A percentile compares a stretch with the other conserved stretches of the same genome.
phyloP scores from a whole-genome alignment of 2,888 invertebrate genomes.

The Rhingia rostrata region DNA sequence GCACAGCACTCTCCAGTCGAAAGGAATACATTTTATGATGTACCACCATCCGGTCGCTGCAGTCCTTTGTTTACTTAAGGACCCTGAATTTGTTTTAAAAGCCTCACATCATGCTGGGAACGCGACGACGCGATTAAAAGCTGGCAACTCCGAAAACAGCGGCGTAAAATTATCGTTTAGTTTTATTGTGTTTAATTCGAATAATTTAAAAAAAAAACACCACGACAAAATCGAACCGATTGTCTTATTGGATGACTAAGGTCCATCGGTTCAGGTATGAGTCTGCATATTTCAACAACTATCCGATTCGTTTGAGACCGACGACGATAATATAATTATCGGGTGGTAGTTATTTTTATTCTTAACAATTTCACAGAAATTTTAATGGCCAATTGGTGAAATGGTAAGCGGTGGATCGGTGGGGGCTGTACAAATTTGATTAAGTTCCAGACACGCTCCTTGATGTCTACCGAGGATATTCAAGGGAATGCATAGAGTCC shows the following conservation, averaged over 20 bases:
- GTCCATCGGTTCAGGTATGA: not conserved
- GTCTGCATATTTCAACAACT: not conserved
- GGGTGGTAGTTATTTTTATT: conserved; percentile 8
- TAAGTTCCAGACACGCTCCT: conserved; percentile 71
- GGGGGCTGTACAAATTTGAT: conserved; percentile 51
- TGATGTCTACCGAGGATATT: conserved; percentile 70
- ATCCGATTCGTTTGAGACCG: not conserved
- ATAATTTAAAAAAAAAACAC: conserved; percentile 50
- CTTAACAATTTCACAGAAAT: conserved; percentile 54
- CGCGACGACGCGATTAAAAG: conserved; percentile 6
- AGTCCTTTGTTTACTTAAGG: conserved; percentile 67
- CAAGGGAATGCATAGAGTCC: not conserved
- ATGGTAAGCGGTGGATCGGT: conserved; percentile 3
- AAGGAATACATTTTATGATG: conserved; percentile 39
- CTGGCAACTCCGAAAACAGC: not conserved
- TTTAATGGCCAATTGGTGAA: conserved; percentile 67
- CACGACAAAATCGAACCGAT: conserved; percentile 11
- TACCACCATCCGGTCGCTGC: conserved; percentile 17
- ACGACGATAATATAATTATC: conserved; percentile 24
- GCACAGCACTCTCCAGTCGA: conserved; percentile 46
- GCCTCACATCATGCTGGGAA: conserved; percentile 53
- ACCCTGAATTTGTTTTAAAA: conserved; percentile 57
- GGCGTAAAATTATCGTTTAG: conserved; percentile 65
- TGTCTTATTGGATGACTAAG: conserved; percentile 70
- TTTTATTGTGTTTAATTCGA: conserved; percentile 60